Evolutionary conservation across 2,888 invertebrate species (phyloP), one percentile per base, ranked within the genome.

Genomic region (Crioceris asparagi): DNA sequence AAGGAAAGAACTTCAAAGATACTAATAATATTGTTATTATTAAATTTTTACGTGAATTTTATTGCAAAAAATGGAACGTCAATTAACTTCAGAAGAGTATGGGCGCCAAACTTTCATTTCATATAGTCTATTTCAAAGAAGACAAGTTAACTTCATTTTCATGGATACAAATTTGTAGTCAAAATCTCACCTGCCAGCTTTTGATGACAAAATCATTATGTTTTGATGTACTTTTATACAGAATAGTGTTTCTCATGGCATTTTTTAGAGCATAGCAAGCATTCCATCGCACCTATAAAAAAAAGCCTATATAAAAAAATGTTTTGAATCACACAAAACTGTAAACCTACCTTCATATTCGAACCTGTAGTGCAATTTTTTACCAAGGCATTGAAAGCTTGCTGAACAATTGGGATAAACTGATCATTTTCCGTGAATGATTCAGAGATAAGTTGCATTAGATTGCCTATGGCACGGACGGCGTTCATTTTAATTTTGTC

Each of bases 211-310:
- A 14, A 29, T 15, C 11, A 2, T 5, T 32, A 5, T 38, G 10
- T 32, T 43, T 34, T 21, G 29, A 17, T 5, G 25, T 26, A 2
- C 61, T 61, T 6, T 59, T 60, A 67, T 56, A 75, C 17, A 76
- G 53, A 29, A 61, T 54, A 3, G 68, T 66, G 55, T 79, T 79
- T 52, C 73, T 80, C 67, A 91, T 73, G 42, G 84, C 72, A 52
- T 81, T 84, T 16, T 87, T 84, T 38, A 90, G 65, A 1, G 90
- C 88, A 59, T 90, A 84, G 60, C 91, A 92, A 1, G 90, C 81
- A 63, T 92, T 92, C 92, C 92, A 92, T 35, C 87, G 74, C 23
- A 88, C 74, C 69, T 70, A 40, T 39, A 55, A 46, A n/a, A 41
- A 37, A 35, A 25, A 4, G 21, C n/a, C 18, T 23, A 19, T 18